phyloP scores from a whole-genome alignment of 2,888 invertebrate species.

The Zelleria hepariella region DNA sequence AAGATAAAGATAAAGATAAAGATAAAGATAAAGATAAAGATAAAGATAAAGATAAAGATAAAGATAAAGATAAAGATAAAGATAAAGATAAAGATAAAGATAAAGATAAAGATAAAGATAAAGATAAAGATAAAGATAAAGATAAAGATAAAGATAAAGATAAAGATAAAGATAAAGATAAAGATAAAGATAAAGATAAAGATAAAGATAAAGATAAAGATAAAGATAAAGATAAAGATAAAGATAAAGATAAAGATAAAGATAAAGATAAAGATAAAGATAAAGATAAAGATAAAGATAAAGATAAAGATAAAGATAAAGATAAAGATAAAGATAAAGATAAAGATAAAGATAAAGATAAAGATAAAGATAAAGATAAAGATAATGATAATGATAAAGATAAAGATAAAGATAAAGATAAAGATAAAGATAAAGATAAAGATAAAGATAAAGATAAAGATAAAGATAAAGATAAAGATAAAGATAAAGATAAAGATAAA shows the following conservation, averaged over 20 bases:
- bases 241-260: slow-evolving; percentile 11
- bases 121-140: slow-evolving; percentile 8
- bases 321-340: slow-evolving; percentile 11
- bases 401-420: slow-evolving; percentile 9
- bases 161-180: slow-evolving; percentile 10
- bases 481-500: not conserved
- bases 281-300: slow-evolving; percentile 11
- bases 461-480: not conserved
- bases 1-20: not conserved
- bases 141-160: slow-evolving; percentile 9
- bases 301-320: slow-evolving; percentile 11
- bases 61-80: not conserved
- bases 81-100: slow-evolving; percentile 5
- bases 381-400: slow-evolving; percentile 11
- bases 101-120: slow-evolving; percentile 6
- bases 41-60: not conserved
- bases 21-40: not conserved
- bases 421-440: not conserved
- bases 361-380: slow-evolving; percentile 10
- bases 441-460: not conserved
- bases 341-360: slow-evolving; percentile 11
- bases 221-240: slow-evolving; percentile 11
- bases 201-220: slow-evolving; percentile 11
- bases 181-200: slow-evolving; percentile 11
- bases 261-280: slow-evolving; percentile 11